These are phyloP conservation scores for Leucozona laternaria DNA, from an alignment of 2,888 invertebrate species.

Conservation along the genomic window DNA sequence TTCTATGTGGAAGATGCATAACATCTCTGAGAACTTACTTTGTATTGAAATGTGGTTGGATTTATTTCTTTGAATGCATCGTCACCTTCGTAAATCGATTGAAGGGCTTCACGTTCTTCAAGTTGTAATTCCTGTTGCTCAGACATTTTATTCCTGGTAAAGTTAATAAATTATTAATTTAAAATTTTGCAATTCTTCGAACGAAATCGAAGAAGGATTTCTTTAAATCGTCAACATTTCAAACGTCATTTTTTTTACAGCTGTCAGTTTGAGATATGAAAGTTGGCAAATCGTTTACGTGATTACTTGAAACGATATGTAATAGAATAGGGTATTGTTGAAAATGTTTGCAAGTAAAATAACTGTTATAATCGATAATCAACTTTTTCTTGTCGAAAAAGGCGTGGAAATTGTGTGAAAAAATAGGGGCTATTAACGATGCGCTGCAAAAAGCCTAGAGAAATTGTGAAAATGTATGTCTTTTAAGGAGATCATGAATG, in stretches of 20 bases:
- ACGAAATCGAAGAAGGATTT: background rate
- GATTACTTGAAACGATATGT: background rate
- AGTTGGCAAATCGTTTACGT: constrained; percentile 16
- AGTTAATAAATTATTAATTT: background rate
- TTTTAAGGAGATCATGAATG: too few species aligned
- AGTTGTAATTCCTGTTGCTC: constrained; percentile 88
- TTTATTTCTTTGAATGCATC: constrained; percentile 92
- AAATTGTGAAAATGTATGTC: too few species aligned
- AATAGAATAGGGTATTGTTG: constrained; percentile 28
- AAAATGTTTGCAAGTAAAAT: background rate
- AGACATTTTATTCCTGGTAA: constrained; percentile 83
- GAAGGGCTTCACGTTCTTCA: constrained; percentile 95
- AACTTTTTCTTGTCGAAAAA: too few species aligned
- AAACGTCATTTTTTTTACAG: constrained; percentile 38
- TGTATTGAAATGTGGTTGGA: constrained; percentile 93
- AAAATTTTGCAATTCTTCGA: constrained; percentile 39
- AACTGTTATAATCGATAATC: background rate
- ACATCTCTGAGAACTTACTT: constrained; percentile 85
- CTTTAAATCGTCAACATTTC: constrained; percentile 59
- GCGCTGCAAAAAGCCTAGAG: too few species aligned
- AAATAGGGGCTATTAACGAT: too few species aligned
- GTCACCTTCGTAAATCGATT: constrained; percentile 98
- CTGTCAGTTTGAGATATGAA: constrained; percentile 2
- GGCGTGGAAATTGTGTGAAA: too few species aligned
- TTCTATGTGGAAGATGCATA: background rate